These are phyloP conservation scores for Trachymyrmex cornetzi DNA, from an alignment of 1,140 invertebrate genomes.

Conservation along the genomic window DNA sequence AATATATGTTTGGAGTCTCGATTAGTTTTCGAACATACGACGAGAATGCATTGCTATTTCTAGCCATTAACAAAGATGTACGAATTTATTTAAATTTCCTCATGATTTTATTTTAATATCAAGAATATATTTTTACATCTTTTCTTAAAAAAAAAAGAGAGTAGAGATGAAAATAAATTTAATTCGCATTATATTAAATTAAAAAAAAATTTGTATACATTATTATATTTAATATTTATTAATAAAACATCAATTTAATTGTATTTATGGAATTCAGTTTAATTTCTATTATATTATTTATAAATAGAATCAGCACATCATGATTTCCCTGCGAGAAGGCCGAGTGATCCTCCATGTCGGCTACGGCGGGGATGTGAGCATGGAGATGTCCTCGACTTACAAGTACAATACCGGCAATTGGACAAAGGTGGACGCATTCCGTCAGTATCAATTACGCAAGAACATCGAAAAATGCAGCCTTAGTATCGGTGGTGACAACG, in stretches of 20 bases:
- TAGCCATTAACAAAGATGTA: constrained; percentile 91
- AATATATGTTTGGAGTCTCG: constrained; percentile 91
- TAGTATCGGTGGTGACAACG: constrained; percentile 91
- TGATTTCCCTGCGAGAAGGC: constrained; percentile 92
- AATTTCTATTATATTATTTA: constrained; percentile 21
- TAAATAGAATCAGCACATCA: constrained; percentile 91
- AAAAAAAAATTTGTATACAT: no score
- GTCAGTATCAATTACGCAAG: constrained; percentile 85
- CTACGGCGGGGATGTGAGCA: constrained; percentile 89
- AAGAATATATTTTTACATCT: constrained; percentile 17
- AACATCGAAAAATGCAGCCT: constrained; percentile 85
- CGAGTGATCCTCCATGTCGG: constrained; percentile 92
- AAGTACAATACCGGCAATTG: constrained; percentile 94
- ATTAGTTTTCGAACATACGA: constrained; percentile 95
- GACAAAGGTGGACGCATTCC: constrained; percentile 91
- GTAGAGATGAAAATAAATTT: background rate
- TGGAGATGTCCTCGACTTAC: constrained; percentile 90
- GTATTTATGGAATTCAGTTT: background rate
- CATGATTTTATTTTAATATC: constrained; percentile 2
- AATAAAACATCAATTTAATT: background rate
- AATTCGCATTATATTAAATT: background rate
- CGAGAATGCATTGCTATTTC: constrained; percentile 95
- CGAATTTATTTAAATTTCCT: constrained; percentile 69
- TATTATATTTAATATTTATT: background rate
- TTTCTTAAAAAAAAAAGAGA: background rate